Conservation (phyloP, 2,888 invertebrate genomes). For the Plebejus argus region DNA sequence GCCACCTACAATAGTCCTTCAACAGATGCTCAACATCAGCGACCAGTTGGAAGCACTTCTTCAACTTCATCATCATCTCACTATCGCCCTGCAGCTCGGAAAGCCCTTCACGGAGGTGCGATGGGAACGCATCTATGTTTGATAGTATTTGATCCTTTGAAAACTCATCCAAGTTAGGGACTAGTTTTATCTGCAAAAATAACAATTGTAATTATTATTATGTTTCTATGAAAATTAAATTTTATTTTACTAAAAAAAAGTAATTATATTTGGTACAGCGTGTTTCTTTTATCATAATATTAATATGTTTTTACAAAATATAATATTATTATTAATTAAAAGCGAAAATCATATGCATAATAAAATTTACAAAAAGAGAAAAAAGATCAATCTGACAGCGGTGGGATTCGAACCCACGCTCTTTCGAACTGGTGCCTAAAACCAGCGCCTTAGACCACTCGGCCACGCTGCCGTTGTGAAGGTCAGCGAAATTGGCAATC, state of each 20-base stretch:
- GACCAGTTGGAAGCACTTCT: constrained; percentile 50
- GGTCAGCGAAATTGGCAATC: neutral
- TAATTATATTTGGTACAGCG: too few species aligned
- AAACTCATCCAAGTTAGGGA: constrained; percentile 15
- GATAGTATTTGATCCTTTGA: constrained; percentile 18
- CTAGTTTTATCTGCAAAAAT: constrained; percentile 23
- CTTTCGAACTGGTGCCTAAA: constrained; percentile 78
- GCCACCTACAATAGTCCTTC: constrained; percentile 43
- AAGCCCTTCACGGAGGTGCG: neutral
- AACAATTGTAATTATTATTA: too few species aligned
- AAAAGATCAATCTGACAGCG: constrained; percentile 81
- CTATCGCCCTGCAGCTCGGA: constrained; percentile 35
- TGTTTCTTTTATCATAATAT: too few species aligned
- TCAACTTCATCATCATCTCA: constrained; percentile 40
- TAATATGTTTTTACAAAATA: neutral
- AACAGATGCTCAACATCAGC: constrained; percentile 49
- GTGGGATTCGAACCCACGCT: constrained; percentile 93
- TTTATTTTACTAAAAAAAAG: too few species aligned
- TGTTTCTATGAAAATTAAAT: too few species aligned
- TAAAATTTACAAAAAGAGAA: constrained; percentile 30
- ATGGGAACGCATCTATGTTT: constrained; percentile 3
- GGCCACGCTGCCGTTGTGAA: constrained; percentile 87
- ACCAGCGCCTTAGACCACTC: constrained; percentile 95
- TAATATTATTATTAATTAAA: neutral
- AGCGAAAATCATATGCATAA: neutral